Conservation (phyloP, 2,888 invertebrate species). For the Eupeodes luniger region DNA sequence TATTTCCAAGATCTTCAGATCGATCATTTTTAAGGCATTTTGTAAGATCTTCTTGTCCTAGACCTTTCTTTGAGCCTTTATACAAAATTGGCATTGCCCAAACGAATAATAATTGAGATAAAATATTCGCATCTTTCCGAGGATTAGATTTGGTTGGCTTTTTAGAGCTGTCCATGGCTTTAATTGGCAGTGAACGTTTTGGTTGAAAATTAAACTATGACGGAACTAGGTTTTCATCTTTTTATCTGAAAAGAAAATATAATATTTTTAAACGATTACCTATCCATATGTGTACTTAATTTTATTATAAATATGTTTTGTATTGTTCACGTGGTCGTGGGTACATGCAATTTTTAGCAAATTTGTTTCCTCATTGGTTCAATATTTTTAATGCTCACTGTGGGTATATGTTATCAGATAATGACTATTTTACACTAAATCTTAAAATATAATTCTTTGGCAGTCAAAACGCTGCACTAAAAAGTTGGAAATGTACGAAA, state of each 20-base stretch:
- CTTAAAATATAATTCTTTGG: too few relatives aligned
- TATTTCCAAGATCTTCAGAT: slow-evolving; percentile 83
- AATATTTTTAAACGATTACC: too few relatives aligned
- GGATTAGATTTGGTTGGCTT: slow-evolving; percentile 83
- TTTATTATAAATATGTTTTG: too few relatives aligned
- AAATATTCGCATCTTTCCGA: slow-evolving; percentile 81
- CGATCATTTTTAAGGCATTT: slow-evolving; percentile 87
- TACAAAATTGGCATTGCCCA: slow-evolving; percentile 83
- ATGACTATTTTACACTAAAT: too few relatives aligned
- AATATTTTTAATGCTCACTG: too few relatives aligned
- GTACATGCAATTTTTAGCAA: too few relatives aligned
- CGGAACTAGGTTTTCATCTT: slow-evolving; percentile 26
- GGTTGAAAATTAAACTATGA: not conserved
- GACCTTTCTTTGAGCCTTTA: slow-evolving; percentile 81
- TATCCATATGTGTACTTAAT: too few relatives aligned
- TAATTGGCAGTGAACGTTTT: slow-evolving; percentile 26
- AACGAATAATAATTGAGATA: slow-evolving; percentile 82
- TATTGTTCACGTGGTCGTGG: too few relatives aligned
- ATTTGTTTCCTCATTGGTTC: too few relatives aligned
- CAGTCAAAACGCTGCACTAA: too few relatives aligned
- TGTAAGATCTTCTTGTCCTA: slow-evolving; percentile 88
- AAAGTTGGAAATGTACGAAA: too few relatives aligned
- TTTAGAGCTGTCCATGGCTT: slow-evolving; percentile 82
- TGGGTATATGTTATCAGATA: too few relatives aligned
- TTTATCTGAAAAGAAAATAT: not conserved